Evolutionary conservation across 2,113 vertebrate species (phyloP).

Genomic region (Seriola quinqueradiata): DNA sequence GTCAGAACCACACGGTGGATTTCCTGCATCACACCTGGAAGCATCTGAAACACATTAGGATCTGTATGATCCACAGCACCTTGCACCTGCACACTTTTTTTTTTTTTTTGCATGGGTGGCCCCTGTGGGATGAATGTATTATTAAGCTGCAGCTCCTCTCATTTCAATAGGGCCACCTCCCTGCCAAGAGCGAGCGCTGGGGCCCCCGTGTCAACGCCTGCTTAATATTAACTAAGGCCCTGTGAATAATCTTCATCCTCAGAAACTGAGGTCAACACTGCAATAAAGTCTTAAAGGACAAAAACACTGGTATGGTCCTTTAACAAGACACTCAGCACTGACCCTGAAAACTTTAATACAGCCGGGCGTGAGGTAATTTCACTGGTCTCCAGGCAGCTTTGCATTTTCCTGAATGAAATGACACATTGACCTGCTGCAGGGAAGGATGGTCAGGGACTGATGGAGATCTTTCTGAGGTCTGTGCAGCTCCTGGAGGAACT

Average conservation of each 20-base stretch:
- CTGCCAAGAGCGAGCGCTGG: constrained; percentile 34
- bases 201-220: constrained; percentile 66
- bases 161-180: constrained; percentile 78
- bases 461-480: too few species aligned
- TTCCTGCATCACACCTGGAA: too few species aligned
- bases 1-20: too few species aligned
- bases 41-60: background rate
- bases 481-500: too few species aligned
- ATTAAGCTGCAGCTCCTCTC: constrained; percentile 76
- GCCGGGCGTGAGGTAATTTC: background rate
- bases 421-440: background rate
- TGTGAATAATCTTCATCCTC: constrained; percentile 73
- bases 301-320: constrained; percentile 23
- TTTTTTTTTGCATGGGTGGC: constrained; percentile 42
- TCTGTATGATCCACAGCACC: constrained; percentile 9
- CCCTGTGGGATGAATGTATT: constrained; percentile 72
- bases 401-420: background rate
- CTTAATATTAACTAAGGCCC: constrained; percentile 81
- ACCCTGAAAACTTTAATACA: background rate
- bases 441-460: background rate
- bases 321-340: background rate
- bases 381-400: background rate
- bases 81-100: background rate
- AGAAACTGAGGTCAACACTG: constrained; percentile 58
- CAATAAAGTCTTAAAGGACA: constrained; percentile 11